These are phyloP conservation scores for Scrobipalpa atriplicella DNA, from an alignment of 2,888 invertebrate genomes.

Conservation along the genomic window DNA sequence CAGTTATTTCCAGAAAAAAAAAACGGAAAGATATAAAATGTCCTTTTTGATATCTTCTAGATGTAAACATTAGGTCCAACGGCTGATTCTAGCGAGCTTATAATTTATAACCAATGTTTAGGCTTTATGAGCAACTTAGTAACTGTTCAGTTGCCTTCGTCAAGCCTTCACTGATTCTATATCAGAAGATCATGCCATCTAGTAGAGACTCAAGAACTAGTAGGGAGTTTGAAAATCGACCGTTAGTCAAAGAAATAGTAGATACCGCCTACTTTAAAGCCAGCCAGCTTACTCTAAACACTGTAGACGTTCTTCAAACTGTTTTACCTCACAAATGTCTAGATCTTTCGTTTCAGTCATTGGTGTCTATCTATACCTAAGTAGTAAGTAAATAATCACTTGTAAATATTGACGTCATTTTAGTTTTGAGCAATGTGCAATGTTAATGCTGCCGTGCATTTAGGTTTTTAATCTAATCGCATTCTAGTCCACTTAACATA, in stretches of 20 bases:
- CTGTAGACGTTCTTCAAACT: neutral
- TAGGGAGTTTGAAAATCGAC: too few relatives aligned
- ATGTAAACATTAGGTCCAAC: too few relatives aligned
- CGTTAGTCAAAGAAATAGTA: neutral
- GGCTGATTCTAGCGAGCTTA: neutral
- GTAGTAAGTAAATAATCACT: neutral
- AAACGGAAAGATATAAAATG: too few relatives aligned
- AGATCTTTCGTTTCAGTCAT: slow-evolving; percentile 2
- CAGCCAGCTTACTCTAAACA: neutral
- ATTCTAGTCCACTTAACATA: slow-evolving; percentile 2
- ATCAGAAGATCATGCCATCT: too few relatives aligned
- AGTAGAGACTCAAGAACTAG: too few relatives aligned
- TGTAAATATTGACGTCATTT: slow-evolving; percentile 4
- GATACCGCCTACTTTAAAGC: neutral
- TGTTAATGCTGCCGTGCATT: slow-evolving; percentile 43
- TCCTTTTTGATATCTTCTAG: too few relatives aligned
- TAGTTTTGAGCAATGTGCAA: slow-evolving; percentile 41
- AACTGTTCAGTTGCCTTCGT: too few relatives aligned
- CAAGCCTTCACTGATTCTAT: too few relatives aligned
- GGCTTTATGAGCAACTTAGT: neutral
- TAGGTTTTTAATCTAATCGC: neutral
- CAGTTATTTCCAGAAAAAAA: too few relatives aligned
- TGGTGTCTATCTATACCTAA: slow-evolving; percentile 8
- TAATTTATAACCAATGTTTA: neutral
- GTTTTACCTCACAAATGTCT: neutral